Evolutionary conservation across 2,113 vertebrate genomes (phyloP), one percentile per base, ranked within the genome.

Genomic region (Cyphomyrus discorhynchus): DNA sequence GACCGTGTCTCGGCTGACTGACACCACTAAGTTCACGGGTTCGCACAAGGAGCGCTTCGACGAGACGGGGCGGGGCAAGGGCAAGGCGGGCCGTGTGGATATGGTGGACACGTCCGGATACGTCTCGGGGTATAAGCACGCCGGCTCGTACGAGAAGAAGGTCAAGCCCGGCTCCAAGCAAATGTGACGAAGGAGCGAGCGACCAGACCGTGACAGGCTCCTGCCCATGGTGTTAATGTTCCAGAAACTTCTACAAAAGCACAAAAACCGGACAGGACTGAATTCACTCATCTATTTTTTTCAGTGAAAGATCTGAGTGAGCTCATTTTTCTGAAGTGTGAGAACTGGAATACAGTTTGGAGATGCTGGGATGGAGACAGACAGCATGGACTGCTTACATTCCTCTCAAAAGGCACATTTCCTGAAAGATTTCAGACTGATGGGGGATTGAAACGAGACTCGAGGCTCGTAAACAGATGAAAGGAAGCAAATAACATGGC

Each of bases 31-130:
- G 95, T 99, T 99, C 94, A 99, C 98, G 0, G 98, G 98, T 45
- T 99, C 98, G 77, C 98, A 99, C 96, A 99, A 98, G 94, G 97
- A 98, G 94, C 97, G 98, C 5, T 99, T 99, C 50, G 98, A 99
- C 92, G 90, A 95, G 53, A 96, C 96, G 0, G 98, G 98, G 35
- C 97, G 97, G 19, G 98, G 98, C 91, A 98, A 97, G 94, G 98
- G 98, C 91, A 99, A 95, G 94, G 98, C 98, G 0, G 98, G 98
- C 21, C 96, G 98, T 1, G 98, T 98, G 90, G 98, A 99, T 91
- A 91, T 98, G 92, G 97, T 98, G 91, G 97, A 99, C 91, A 95
- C 94, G 21, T 98, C 97, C 0, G 98, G 98, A 93, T 99, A 99
- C 3, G 98, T 99, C 91, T 96, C 97, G 0, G 98, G 98, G 92